phyloP scores from a whole-genome alignment of 2,797 vertebrate species.

The Rhadinocentrus ornatus region DNA sequence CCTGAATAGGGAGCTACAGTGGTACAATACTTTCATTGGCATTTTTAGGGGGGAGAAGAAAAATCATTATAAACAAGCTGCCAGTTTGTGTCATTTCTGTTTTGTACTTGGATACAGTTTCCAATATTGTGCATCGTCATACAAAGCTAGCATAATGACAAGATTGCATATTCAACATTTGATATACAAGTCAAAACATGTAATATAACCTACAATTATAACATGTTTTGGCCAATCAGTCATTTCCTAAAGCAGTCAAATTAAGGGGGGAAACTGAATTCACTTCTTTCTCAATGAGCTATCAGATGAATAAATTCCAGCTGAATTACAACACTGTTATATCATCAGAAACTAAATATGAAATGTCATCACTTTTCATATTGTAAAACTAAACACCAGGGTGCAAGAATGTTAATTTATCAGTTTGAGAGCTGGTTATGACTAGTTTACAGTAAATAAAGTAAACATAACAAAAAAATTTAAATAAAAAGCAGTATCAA shows the following conservation, averaged over 20 bases:
- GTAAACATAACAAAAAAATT: background rate
- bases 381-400: background rate
- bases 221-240: background rate
- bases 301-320: background rate
- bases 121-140: background rate
- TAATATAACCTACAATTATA: background rate
- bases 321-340: background rate
- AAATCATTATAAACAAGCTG: too few relatives aligned
- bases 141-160: background rate
- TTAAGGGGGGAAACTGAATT: constrained; percentile 2
- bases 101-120: background rate
- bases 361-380: background rate
- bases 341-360: background rate
- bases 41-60: too few relatives aligned
- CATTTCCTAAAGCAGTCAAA: background rate
- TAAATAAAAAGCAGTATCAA: background rate
- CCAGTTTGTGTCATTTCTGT: background rate
- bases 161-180: background rate
- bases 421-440: background rate
- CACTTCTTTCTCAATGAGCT: background rate
- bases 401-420: background rate
- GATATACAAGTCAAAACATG: background rate
- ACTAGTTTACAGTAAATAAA: constrained; percentile 3
- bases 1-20: too few relatives aligned
- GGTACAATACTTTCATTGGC: too few relatives aligned